Conservation (phyloP, 1,140 invertebrate genomes). For the Leptopilina boulardi region DNA sequence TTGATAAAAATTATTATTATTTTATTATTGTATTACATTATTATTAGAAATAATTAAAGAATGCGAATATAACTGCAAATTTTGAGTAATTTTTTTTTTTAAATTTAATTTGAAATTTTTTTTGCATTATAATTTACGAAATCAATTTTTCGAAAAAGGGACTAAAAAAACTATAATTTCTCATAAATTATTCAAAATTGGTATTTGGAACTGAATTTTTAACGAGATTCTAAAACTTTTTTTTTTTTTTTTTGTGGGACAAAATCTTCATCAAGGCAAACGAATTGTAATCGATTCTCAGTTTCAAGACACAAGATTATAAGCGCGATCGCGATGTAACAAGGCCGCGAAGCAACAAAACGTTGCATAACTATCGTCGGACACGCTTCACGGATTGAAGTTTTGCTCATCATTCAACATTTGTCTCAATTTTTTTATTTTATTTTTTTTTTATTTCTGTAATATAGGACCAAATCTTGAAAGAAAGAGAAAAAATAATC, state of each 20-base stretch:
- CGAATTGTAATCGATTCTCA: slow-evolving; percentile 68
- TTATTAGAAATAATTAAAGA: no score
- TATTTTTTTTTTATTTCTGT: background rate
- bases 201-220: background rate
- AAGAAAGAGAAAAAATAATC: background rate
- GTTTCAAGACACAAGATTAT: slow-evolving; percentile 66
- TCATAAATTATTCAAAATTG: no score
- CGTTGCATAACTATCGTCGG: slow-evolving; percentile 74
- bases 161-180: no score
- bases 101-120: no score
- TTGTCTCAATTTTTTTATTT: no score
- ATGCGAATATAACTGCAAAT: no score
- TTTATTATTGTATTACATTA: no score
- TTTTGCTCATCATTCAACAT: slow-evolving; percentile 55
- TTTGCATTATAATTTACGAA: no score
- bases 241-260: background rate
- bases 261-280: slow-evolving; percentile 61
- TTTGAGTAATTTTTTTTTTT: no score
- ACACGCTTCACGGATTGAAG: slow-evolving; percentile 71
- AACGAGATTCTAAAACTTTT: background rate
- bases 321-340: slow-evolving; percentile 61
- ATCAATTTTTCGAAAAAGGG: no score
- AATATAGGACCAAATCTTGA: background rate
- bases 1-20: no score
- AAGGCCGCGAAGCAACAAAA: slow-evolving; percentile 71